Conservation (phyloP, 37 sponge, comb jelly and placozoan genomes). For the Halisarca cf. caerulea region DNA sequence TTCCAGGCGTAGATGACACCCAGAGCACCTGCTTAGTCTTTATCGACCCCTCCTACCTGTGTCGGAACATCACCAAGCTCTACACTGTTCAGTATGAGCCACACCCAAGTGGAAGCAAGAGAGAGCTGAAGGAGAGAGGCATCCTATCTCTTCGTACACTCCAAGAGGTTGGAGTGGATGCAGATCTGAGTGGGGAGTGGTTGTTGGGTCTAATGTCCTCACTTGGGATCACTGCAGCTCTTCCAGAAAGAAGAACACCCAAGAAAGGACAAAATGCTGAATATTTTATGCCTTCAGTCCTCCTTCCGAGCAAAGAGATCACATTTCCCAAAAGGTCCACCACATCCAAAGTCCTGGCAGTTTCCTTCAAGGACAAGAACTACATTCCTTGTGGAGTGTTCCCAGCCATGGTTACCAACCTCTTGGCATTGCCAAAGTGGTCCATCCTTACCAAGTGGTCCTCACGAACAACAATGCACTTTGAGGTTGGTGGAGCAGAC, state of each 20-base stretch:
- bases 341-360: background rate
- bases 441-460: background rate
- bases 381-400: constrained; percentile 23
- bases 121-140: constrained; percentile 10
- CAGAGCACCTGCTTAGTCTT: constrained; percentile 17
- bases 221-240: background rate
- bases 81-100: constrained; percentile 13
- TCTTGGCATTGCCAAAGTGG: background rate
- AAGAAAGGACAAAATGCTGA: background rate
- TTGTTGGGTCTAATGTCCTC: background rate
- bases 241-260: background rate
- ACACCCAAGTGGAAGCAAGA: background rate
- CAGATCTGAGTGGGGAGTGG: background rate
- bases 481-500: background rate
- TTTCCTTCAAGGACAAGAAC: constrained; percentile 15
- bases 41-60: constrained; percentile 10
- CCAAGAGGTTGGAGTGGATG: background rate
- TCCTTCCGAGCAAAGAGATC: background rate
- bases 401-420: background rate
- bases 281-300: background rate
- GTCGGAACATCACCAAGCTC: constrained; percentile 10
- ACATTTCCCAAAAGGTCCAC: background rate
- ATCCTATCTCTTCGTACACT: background rate
- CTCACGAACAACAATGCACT: background rate
- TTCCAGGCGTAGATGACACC: background rate